These are phyloP conservation scores for Ciconia boyciana DNA, from an alignment of 2,113 vertebrate species.

Conservation along the genomic window DNA sequence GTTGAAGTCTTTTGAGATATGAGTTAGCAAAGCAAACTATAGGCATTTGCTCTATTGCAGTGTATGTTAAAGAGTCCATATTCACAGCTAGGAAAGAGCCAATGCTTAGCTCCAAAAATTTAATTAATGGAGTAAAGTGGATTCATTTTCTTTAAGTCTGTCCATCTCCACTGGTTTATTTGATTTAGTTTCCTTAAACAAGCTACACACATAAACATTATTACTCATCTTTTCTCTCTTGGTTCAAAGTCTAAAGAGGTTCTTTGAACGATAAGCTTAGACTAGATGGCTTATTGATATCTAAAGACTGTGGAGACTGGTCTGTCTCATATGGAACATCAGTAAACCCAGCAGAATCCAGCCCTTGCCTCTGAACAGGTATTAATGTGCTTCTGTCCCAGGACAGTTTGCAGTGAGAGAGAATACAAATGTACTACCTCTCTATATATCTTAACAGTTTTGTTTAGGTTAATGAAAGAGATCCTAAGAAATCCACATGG, in stretches of 20 bases:
- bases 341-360: neutral
- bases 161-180: neutral
- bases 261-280: neutral
- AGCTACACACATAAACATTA: neutral
- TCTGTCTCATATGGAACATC: neutral
- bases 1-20: neutral
- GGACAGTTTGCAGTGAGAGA: neutral
- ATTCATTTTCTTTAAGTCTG: neutral
- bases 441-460: neutral
- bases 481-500: neutral
- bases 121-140: neutral
- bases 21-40: neutral
- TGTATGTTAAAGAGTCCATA: accelerated
- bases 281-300: neutral
- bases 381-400: neutral
- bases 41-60: neutral
- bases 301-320: neutral
- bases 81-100: neutral
- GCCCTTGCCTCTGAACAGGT: neutral
- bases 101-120: neutral
- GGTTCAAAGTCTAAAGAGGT: no score
- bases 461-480: neutral
- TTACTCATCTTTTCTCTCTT: neutral
- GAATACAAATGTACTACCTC: neutral
- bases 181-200: neutral